Base-by-base conservation (phyloP, 35 echinoderm and acorn worm species). In the Eucidaris tribuloides region DNA sequence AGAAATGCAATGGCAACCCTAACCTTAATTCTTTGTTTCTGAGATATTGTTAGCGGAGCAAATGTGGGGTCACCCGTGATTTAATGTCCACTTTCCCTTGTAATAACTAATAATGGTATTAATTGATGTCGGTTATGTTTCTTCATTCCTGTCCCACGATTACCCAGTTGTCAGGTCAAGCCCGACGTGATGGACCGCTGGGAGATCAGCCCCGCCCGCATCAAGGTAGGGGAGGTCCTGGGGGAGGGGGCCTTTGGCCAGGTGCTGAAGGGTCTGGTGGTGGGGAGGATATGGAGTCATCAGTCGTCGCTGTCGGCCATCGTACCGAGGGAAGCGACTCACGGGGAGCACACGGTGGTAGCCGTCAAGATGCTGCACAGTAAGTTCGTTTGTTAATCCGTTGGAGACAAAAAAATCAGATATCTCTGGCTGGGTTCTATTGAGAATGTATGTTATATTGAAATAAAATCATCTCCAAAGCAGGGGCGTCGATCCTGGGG, bases 301-400 rank as follows among this genome's bases (percentile, higher is more conserved):
- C 87, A 86, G 29, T 64, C 76, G 4, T 85, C 89, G 34, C 70
- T 74, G 22, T 86, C 88, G 30, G 79, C 46, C 18, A 87, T 85
- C 45, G 39, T 92, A 36, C 59, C 80, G 3, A 74, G 63, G 37
- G 91, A 93, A 41, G 82, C 86, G 1, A 52, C 76, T 19, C 92
- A 93, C 25, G 80, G 77, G 19, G 82, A 89, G 27, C 68, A 85
- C 34, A 32, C 86, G 1, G 77, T 64, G 25, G 95, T 98, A 5
- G 95, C 95, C 54, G 90, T 98, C 7, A 98, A 98, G 65, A 71
- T 91, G 50, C 63, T 98, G 59, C 91, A 98, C 86, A 91, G 95
- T 93, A 78, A 62, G 86, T 85, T 19, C n/a, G n/a, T n/a, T n/a
- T n/a, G n/a, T n/a, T n/a, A n/a, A n/a, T n/a, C n/a, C 6, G 28